Base-by-base conservation (phyloP, 1,140 invertebrate genomes). In the Drosophila nasuta region DNA sequence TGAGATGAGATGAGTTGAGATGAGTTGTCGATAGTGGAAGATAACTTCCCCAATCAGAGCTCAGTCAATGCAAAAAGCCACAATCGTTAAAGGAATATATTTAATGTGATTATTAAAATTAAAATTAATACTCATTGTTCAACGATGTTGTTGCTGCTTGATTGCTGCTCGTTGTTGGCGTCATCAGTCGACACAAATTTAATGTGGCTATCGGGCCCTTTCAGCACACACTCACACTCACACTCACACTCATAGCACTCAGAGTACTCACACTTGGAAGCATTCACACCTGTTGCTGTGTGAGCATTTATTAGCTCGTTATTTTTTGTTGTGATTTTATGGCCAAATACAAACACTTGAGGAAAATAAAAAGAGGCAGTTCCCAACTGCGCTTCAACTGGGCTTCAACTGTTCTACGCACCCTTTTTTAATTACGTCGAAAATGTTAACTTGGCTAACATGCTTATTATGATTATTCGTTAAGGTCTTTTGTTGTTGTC, bases 101-200 rank as follows among this genome's bases (percentile, higher is more conserved):
- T 81, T 89, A 77, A 81, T 87, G 78, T 85, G 85, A 85, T 89
- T 89, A 89, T 89, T 38, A 38, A 38, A 56, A 56, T 56, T 81
- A 89, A 89, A 89, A 89, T 89, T 79, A 81, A 89, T 85, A 89
- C 85, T 82, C 81, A 89, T 89, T 89, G 85, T 89, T 85, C 68
- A 76, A 71, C 72, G 57, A 70, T 49, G 70, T 51, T 66, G 20
- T 30, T 51, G 66, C 48, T 67, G 73, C 33, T 8, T 30, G 46
- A 69, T 52, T 67, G 73, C 33, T 8, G 33, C 6, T 1, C 33
- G 33, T 77, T 77, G 79, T 64, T 81, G 77, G 52, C 85, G 81
- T 89, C 85, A 87, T 89, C 83, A 68, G 49, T 63, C 72, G 77
- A 65, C 56, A 60, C 65, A 74, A 60, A 68, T 69, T 69, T 74